A percentile compares a stretch with the other conserved stretches of the same genome.
Conservation (phyloP, 2,888 invertebrate genomes). For the Zygothrica quintamaculata region DNA sequence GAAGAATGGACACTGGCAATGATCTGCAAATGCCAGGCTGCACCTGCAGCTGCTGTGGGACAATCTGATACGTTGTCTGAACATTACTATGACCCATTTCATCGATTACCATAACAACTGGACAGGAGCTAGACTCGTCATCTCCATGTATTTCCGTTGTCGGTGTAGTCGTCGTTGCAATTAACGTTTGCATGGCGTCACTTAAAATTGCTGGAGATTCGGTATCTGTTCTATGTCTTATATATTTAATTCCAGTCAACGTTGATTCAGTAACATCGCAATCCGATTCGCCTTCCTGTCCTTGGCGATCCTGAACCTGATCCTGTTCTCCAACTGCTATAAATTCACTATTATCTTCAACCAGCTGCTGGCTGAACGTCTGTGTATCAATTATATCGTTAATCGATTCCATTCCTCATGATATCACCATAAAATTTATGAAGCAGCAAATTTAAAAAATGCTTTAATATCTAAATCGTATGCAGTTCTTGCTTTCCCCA, state of each 20-base stretch:
- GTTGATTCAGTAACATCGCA: slow-evolving; percentile 21
- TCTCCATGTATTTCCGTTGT: slow-evolving; percentile 31
- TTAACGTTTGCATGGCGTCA: slow-evolving; percentile 40
- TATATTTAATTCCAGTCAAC: slow-evolving; percentile 18
- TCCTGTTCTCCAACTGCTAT: slow-evolving; percentile 32
- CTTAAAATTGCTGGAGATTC: slow-evolving; percentile 74
- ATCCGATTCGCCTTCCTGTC: slow-evolving; percentile 33
- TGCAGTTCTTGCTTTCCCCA: too few relatives aligned
- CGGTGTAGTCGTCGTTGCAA: slow-evolving; percentile 25
- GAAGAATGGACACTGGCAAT: slow-evolving; percentile 51
- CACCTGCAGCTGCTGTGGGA: slow-evolving; percentile 60
- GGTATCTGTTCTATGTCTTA: slow-evolving; percentile 2
- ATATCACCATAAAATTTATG: neutral
- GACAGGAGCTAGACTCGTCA: slow-evolving; percentile 60
- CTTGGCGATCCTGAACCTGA: slow-evolving; percentile 7
- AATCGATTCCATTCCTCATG: slow-evolving; percentile 86
- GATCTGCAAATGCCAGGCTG: slow-evolving; percentile 30
- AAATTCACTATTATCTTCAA: slow-evolving; percentile 82
- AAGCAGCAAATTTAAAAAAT: neutral
- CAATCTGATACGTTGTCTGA: slow-evolving; percentile 65
- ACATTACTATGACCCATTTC: slow-evolving; percentile 64
- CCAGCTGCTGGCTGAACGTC: slow-evolving; percentile 85
- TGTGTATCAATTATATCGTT: slow-evolving; percentile 87
- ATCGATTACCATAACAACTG: slow-evolving; percentile 83
- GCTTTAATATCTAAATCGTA: too few relatives aligned